Percentiles rank a stretch among this genome's conserved stretches.
These are phyloP conservation scores for Acleris emargana DNA, from an alignment of 2,888 invertebrate species.

Conservation along the genomic window DNA sequence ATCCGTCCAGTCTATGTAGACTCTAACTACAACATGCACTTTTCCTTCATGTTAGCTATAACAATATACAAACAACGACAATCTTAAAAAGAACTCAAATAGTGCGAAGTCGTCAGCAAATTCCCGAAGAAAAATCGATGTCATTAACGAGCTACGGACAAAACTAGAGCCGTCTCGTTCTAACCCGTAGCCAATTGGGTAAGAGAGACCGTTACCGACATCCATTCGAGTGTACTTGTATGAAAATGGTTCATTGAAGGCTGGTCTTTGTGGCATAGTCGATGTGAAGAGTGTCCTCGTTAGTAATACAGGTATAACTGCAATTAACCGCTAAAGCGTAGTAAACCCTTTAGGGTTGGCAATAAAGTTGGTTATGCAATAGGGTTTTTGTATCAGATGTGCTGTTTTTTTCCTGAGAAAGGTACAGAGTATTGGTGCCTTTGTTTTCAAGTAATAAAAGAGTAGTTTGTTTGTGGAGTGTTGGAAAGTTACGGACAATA, in stretches of 20 bases:
- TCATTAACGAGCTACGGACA: constrained; percentile 14
- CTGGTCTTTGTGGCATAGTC: constrained; percentile 30
- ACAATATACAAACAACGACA: constrained; percentile 26
- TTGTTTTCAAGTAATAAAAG: no score
- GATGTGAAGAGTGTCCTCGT: constrained; percentile 16
- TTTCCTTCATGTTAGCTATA: not conserved
- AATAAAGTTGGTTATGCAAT: no score
- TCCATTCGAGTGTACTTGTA: constrained; percentile 29
- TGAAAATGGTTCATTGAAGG: constrained; percentile 30
- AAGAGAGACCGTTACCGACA: constrained; percentile 22
- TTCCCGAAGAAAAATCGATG: constrained; percentile 34
- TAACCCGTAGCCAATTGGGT: constrained; percentile 4
- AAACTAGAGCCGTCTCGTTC: constrained; percentile 16
- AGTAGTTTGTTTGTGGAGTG: no score
- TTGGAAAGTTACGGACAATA: not conserved
- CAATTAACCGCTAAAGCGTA: no score
- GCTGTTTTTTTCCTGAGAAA: not conserved
- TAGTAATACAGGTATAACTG: no score
- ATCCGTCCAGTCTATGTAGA: no score
- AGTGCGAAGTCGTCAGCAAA: constrained; percentile 29
- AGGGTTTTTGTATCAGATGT: no score
- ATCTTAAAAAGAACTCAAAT: constrained; percentile 28
- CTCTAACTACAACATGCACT: no score
- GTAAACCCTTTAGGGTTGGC: no score
- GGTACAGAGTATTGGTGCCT: not conserved